Percentiles rank a stretch among this genome's conserved stretches.
Conservation (phyloP, 2,888 invertebrate species). For the Rhogogaster chlorosoma region DNA sequence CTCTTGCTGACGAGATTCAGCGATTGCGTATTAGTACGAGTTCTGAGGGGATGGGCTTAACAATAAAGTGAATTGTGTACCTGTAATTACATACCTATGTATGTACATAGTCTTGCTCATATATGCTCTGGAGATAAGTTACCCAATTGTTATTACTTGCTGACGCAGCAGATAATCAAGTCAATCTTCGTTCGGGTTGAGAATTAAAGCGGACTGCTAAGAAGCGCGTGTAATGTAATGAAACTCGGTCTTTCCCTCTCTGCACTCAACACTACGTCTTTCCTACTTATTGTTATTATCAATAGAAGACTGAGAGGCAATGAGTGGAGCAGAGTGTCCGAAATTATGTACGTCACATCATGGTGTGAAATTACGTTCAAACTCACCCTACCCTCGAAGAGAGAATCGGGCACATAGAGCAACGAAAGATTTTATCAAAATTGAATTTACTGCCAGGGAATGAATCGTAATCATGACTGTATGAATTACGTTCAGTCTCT, state of each 20-base stretch:
- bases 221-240: constrained; percentile 5
- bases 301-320: not conserved
- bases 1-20: not conserved
- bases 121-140: not conserved
- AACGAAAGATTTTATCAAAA: not conserved
- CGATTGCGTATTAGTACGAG: not conserved
- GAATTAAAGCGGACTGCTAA: constrained; percentile 6
- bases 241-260: not conserved
- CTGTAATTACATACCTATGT: not conserved
- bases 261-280: not conserved
- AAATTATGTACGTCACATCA: not conserved
- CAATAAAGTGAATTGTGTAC: not conserved
- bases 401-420: not conserved
- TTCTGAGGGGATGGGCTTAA: not conserved
- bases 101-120: not conserved
- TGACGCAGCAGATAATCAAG: not conserved
- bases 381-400: not conserved
- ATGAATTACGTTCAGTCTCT: not conserved
- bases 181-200: not conserved
- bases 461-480: not conserved
- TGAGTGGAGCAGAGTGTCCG: not conserved
- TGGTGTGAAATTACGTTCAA: not conserved
- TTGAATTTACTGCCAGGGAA: not conserved
- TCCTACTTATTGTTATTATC: constrained; percentile 17
- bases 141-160: not conserved